phyloP scores from a whole-genome alignment of 2,113 vertebrate species.

The Synodontis membranacea region DNA sequence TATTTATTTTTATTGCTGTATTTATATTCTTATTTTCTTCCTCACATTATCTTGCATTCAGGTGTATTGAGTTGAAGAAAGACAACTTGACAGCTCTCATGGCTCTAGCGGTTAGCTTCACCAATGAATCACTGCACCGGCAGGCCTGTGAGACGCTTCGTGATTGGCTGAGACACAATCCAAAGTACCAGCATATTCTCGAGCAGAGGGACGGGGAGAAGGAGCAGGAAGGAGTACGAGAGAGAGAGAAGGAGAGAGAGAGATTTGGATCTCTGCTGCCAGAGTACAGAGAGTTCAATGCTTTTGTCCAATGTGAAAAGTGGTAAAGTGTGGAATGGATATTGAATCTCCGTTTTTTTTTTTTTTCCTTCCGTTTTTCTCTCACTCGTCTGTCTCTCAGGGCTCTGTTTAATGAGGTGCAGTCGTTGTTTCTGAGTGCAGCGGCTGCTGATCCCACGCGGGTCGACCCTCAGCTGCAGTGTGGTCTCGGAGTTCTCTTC shows the following conservation, averaged over 20 bases:
- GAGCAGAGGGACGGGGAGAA: slow-evolving; percentile 65
- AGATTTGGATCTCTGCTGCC: slow-evolving; percentile 86
- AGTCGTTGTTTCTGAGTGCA: slow-evolving; percentile 88
- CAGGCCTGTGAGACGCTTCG: slow-evolving; percentile 94
- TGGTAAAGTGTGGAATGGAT: neutral
- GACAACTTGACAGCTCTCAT: slow-evolving; percentile 93
- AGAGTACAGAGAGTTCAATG: slow-evolving; percentile 80
- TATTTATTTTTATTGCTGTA: neutral
- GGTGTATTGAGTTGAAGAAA: slow-evolving; percentile 92
- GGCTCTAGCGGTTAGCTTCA: slow-evolving; percentile 96
- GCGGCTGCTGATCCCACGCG: slow-evolving; percentile 81
- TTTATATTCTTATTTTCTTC: neutral
- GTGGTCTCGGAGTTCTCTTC: slow-evolving; percentile 94
- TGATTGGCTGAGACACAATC: slow-evolving; percentile 90
- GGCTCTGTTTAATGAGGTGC: slow-evolving; percentile 88
- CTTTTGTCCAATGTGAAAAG: neutral
- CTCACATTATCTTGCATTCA: slow-evolving; percentile 54
- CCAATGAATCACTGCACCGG: slow-evolving; percentile 94
- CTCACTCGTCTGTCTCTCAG: slow-evolving; percentile 62
- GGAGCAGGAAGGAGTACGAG: slow-evolving; percentile 51
- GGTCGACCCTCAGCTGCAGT: slow-evolving; percentile 95
- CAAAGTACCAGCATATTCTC: slow-evolving; percentile 81
- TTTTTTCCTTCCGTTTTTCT: too few species aligned
- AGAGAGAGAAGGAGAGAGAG: slow-evolving; percentile 76
- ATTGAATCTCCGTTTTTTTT: neutral